These are phyloP conservation scores for Holocentrus rufus DNA, from an alignment of 2,797 vertebrate species.

Conservation along the genomic window DNA sequence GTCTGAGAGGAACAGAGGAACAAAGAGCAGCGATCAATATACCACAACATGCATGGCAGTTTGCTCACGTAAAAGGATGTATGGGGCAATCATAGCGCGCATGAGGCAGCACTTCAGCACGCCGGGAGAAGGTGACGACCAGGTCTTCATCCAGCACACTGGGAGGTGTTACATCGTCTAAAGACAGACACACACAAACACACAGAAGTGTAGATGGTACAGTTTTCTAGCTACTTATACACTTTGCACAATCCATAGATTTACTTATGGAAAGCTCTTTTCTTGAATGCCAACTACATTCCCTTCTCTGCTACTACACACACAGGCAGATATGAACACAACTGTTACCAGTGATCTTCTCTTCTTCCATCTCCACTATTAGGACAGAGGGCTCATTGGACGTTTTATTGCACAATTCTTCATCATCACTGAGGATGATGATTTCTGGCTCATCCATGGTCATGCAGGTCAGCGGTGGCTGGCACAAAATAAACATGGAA, in stretches of 20 bases:
- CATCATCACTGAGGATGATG: slow-evolving; percentile 75
- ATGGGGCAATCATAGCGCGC: slow-evolving; percentile 86
- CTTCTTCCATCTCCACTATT: slow-evolving; percentile 59
- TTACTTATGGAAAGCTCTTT: no score
- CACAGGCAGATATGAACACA: neutral
- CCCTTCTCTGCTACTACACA: no score
- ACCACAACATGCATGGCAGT: neutral
- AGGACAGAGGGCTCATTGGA: slow-evolving; percentile 49
- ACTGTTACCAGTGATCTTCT: slow-evolving; percentile 49
- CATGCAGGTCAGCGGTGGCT: slow-evolving; percentile 43
- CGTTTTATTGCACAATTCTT: slow-evolving; percentile 6
- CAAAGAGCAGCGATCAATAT: neutral
- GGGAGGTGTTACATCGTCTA: slow-evolving; percentile 31
- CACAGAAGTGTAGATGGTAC: neutral
- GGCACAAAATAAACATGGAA: neutral
- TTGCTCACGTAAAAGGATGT: slow-evolving; percentile 80
- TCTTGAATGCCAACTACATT: no score
- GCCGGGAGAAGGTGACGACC: slow-evolving; percentile 84
- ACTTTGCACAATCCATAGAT: no score
- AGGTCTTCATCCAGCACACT: slow-evolving; percentile 79
- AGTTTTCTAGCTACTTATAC: neutral
- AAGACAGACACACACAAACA: slow-evolving; percentile 35
- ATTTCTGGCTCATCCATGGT: slow-evolving; percentile 43
- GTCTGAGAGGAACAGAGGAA: neutral
- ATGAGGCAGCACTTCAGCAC: slow-evolving; percentile 85